Conservation (phyloP, 2,888 invertebrate genomes). For the Drosophila algonquin region DNA sequence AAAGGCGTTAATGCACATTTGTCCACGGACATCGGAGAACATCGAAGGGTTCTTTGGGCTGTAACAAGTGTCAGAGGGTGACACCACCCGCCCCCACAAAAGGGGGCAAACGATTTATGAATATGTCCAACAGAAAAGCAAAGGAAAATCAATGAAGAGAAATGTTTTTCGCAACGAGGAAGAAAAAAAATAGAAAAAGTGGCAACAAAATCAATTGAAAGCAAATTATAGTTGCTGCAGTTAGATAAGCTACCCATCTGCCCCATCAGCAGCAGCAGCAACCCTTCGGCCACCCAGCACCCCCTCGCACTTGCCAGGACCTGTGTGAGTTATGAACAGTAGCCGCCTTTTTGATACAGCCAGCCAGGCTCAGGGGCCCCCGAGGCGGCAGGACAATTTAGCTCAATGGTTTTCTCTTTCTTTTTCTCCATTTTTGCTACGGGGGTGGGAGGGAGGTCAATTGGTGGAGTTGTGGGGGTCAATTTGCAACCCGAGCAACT, state of each 20-base stretch:
- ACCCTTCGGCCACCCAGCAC: neutral
- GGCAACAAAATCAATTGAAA: conserved; percentile 75
- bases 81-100: conserved; percentile 28
- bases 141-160: conserved; percentile 69
- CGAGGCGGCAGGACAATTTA: conserved; percentile 65
- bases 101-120: conserved; percentile 71
- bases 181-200: conserved; percentile 23
- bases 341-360: conserved; percentile 24
- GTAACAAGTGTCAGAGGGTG: conserved; percentile 70
- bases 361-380: conserved; percentile 52
- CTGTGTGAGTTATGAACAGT: conserved; percentile 61
- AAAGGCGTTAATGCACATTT: conserved; percentile 80
- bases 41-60: conserved; percentile 21
- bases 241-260: conserved; percentile 59
- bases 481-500: conserved; percentile 56
- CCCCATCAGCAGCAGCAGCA: neutral
- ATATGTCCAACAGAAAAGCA: conserved; percentile 55
- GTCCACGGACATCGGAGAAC: conserved; percentile 34
- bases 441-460: conserved; percentile 4
- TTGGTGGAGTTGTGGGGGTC: conserved; percentile 61
- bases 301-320: conserved; percentile 36
- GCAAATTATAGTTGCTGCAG: conserved; percentile 76
- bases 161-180: conserved; percentile 46
- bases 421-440: neutral
- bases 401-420: conserved; percentile 52